phyloP scores from a whole-genome alignment of 2,888 invertebrate genomes.

The Lithophane socia region DNA sequence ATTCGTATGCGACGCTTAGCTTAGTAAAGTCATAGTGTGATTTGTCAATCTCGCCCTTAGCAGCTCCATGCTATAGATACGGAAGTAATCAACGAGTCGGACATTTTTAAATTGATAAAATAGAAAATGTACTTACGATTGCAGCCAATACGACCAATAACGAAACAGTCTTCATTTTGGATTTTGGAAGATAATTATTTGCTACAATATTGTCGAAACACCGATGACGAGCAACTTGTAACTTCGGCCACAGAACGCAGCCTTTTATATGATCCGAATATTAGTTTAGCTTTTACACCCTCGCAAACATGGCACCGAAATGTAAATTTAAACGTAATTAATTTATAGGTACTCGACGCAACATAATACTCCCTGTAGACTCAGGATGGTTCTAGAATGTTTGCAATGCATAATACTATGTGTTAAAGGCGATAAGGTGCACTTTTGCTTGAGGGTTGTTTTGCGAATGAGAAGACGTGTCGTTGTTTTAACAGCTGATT shows the following conservation, averaged over 20 bases:
- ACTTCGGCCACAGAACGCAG: background rate
- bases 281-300: constrained; percentile 28
- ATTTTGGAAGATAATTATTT: constrained; percentile 9
- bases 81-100: background rate
- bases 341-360: background rate
- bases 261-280: constrained; percentile 35
- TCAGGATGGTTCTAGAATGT: background rate
- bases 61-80: background rate
- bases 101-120: background rate
- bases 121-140: constrained; percentile 35
- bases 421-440: too few relatives aligned
- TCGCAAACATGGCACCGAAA: background rate
- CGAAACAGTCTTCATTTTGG: background rate
- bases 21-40: background rate
- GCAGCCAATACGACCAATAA: background rate
- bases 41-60: background rate
- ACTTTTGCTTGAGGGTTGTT: too few relatives aligned
- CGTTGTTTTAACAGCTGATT: too few relatives aligned
- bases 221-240: constrained; percentile 10
- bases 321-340: constrained; percentile 9
- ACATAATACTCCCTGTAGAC: constrained; percentile 19
- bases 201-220: background rate
- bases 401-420: constrained; percentile 1
- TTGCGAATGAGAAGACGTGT: too few relatives aligned
- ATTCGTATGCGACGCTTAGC: background rate